These are phyloP conservation scores for Urocyon cinereoargenteus DNA, from an alignment of 2,797 vertebrate species.

Conservation along the genomic window DNA sequence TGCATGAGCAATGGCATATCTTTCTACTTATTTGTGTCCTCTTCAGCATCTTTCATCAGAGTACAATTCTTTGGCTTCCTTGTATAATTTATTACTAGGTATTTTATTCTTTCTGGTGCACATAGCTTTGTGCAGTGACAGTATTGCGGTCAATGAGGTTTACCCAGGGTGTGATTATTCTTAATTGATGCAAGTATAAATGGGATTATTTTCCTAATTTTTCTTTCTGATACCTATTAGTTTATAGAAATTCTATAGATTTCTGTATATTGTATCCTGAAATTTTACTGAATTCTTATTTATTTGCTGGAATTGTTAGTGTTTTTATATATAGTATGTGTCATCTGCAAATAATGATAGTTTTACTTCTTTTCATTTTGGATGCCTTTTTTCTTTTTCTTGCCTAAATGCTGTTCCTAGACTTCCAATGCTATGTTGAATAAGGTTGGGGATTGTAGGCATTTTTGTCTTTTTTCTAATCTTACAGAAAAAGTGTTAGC, in stretches of 20 bases:
- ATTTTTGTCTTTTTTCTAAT: neutral
- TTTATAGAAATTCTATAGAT: neutral
- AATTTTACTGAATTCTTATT: neutral
- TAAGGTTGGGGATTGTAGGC: neutral
- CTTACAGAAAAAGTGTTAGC: neutral
- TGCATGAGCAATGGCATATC: neutral
- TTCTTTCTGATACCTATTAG: neutral
- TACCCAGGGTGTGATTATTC: no score
- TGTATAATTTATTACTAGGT: neutral
- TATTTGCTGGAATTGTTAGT: neutral
- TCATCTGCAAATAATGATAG: neutral
- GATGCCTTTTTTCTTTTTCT: neutral
- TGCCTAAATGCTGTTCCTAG: neutral
- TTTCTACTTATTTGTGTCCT: neutral
- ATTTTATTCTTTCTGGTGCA: neutral
- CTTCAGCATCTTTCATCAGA: neutral
- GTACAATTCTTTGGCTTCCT: neutral
- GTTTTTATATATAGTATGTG: neutral
- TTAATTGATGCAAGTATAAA: neutral
- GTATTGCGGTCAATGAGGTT: no score
- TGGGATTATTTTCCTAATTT: neutral
- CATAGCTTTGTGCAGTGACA: no score
- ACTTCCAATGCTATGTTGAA: neutral
- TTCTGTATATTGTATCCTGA: neutral
- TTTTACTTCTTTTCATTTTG: neutral